Conservation (phyloP, 2,888 invertebrate genomes). For the Meghimatium bilineatum region DNA sequence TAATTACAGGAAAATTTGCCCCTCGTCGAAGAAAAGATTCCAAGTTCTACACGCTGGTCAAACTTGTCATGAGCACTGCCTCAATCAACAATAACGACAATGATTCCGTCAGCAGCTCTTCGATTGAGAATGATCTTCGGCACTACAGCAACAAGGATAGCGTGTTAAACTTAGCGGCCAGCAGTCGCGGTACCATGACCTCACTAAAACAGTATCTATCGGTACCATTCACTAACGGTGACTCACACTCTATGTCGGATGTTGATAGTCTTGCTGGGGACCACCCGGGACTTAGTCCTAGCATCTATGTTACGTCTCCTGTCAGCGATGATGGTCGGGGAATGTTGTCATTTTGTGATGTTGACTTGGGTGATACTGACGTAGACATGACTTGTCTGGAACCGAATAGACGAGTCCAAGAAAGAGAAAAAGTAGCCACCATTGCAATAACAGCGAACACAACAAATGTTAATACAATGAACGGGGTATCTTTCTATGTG, state of each 20-base stretch:
- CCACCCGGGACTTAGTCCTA: slow-evolving; percentile 33
- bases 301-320: slow-evolving; percentile 49
- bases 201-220: slow-evolving; percentile 52
- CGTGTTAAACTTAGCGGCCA: slow-evolving; percentile 52
- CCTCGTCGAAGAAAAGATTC: slow-evolving; percentile 57
- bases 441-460: slow-evolving; percentile 21
- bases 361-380: slow-evolving; percentile 20
- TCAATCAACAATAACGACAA: slow-evolving; percentile 53
- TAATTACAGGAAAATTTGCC: slow-evolving; percentile 52
- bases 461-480: slow-evolving; percentile 12
- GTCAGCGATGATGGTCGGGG: slow-evolving; percentile 35
- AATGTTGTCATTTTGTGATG: slow-evolving; percentile 30
- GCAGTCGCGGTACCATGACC: slow-evolving; percentile 53
- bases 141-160: slow-evolving; percentile 54
- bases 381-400: slow-evolving; percentile 11
- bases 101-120: slow-evolving; percentile 51
- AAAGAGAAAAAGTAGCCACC: slow-evolving; percentile 10
- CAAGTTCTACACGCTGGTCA: slow-evolving; percentile 58
- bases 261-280: slow-evolving; percentile 25
- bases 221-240: slow-evolving; percentile 44
- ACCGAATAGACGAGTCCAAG: neutral
- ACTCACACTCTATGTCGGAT: slow-evolving; percentile 19
- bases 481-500: slow-evolving; percentile 35
- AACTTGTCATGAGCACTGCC: slow-evolving; percentile 59
- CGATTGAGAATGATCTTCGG: slow-evolving; percentile 56